These are phyloP conservation scores for Platanista minor DNA, from an alignment of 2,113 vertebrate species.

Conservation along the genomic window DNA sequence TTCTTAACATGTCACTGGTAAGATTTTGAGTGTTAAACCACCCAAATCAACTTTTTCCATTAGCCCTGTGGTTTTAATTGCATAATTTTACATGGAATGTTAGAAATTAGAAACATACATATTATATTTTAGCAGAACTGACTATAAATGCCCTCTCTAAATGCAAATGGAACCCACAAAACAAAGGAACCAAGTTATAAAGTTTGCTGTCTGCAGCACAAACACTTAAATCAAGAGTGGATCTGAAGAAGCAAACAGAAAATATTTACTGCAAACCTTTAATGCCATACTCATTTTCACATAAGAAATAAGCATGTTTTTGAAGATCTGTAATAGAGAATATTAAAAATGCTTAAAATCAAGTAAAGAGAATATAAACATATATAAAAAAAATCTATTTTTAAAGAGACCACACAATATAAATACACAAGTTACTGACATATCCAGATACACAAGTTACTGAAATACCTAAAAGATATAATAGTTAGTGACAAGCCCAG, in stretches of 20 bases:
- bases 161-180: background rate
- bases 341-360: background rate
- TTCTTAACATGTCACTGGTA: background rate
- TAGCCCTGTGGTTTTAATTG: background rate
- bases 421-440: background rate
- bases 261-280: background rate
- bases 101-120: background rate
- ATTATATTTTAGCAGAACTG: background rate
- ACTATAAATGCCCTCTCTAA: background rate
- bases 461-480: background rate
- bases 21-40: background rate
- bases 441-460: background rate
- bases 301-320: background rate
- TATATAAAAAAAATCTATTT: background rate
- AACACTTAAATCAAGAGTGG: background rate
- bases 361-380: background rate
- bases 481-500: background rate
- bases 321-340: background rate
- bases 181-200: background rate
- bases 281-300: background rate
- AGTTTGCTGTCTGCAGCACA: background rate
- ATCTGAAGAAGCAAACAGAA: background rate
- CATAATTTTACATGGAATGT: background rate
- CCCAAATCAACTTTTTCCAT: background rate
- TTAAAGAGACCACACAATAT: background rate